phyloP scores from a whole-genome alignment of 2,888 invertebrate species.

The Silvanus unidentatus region DNA sequence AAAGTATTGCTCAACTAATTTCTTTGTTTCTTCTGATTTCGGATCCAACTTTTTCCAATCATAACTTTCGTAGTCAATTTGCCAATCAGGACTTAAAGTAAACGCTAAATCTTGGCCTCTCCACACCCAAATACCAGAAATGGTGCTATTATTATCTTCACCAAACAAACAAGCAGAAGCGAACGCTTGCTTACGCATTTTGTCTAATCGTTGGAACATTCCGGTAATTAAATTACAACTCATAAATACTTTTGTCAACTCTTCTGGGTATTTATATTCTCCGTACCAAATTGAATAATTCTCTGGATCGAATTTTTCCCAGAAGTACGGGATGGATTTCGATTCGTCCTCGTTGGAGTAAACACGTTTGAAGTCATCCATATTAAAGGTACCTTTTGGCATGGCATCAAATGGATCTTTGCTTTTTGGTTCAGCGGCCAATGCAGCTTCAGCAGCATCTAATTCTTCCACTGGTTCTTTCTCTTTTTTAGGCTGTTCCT shows the following conservation, averaged over 20 bases:
- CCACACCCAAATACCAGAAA: constrained; percentile 98
- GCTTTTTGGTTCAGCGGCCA: constrained; percentile 71
- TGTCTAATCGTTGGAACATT: constrained; percentile 97
- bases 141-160: constrained; percentile 81
- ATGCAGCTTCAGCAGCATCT: constrained; percentile 61
- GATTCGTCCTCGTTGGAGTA: constrained; percentile 96
- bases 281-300: constrained; percentile 96
- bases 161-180: constrained; percentile 93
- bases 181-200: constrained; percentile 95
- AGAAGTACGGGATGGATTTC: constrained; percentile 95
- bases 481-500: constrained; percentile 48
- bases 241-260: constrained; percentile 82
- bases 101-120: constrained; percentile 92
- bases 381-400: constrained; percentile 87
- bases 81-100: constrained; percentile 82
- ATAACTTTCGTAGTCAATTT: constrained; percentile 95
- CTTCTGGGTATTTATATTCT: constrained; percentile 94
- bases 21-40: constrained; percentile 71
- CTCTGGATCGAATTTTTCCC: constrained; percentile 94
- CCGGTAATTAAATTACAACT: constrained; percentile 96
- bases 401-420: constrained; percentile 88
- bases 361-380: constrained; percentile 95
- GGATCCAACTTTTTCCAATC: constrained; percentile 91
- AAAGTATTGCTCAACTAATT: constrained; percentile 83
- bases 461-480: constrained; percentile 55